These are phyloP conservation scores for Amazona vittata DNA, from an alignment of 2,113 vertebrate genomes.

Conservation along the genomic window DNA sequence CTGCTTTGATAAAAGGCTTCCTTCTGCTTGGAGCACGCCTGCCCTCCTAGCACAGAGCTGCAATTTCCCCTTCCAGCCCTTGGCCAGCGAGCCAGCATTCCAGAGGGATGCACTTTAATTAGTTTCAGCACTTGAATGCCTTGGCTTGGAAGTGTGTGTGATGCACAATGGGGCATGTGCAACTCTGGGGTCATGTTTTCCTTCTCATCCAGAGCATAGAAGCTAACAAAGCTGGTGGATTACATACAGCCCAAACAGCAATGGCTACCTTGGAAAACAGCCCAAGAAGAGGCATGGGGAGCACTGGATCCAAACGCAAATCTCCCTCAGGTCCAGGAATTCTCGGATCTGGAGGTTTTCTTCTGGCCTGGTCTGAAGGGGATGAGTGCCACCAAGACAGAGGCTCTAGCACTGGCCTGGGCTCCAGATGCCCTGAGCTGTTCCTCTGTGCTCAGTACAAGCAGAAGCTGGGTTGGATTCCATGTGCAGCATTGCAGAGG, in stretches of 20 bases:
- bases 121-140: constrained; percentile 60
- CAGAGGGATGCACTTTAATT: constrained; percentile 70
- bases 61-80: constrained; percentile 59
- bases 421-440: background rate
- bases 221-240: background rate
- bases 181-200: constrained; percentile 24
- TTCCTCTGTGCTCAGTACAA: background rate
- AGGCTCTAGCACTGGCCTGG: background rate
- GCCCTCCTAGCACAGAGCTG: constrained; percentile 6
- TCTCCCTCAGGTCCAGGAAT: background rate
- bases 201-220: background rate
- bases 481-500: background rate
- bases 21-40: background rate
- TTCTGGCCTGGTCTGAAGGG: background rate
- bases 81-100: constrained; percentile 65
- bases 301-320: background rate
- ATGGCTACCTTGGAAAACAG: background rate
- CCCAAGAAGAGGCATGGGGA: background rate
- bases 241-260: background rate
- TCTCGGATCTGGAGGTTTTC: background rate
- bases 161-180: constrained; percentile 21
- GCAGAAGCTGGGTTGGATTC: background rate
- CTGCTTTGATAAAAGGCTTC: background rate
- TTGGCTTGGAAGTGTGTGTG: constrained; percentile 4
- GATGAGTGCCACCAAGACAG: background rate